A percentile compares a stretch with the other conserved stretches of the same genome.
Conservation (phyloP, 2,797 vertebrate species). For the Cossypha polioptera region DNA sequence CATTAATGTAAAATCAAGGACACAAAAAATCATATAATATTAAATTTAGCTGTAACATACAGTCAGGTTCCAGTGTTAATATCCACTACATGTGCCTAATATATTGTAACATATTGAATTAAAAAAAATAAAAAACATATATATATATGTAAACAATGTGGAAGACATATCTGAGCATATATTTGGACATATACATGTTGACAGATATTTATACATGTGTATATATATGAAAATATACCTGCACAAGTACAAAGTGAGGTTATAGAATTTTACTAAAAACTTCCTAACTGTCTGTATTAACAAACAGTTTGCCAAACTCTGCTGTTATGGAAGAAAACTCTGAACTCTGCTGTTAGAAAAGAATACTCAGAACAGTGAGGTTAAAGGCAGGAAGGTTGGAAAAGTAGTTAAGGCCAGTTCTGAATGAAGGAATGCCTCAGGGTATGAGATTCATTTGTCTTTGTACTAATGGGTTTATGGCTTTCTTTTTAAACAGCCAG, state of each 20-base stretch:
- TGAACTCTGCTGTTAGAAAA: not conserved
- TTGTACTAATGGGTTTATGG: slow-evolving; percentile 56
- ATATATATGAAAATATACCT: not conserved
- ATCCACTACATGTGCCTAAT: not conserved
- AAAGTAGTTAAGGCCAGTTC: slow-evolving; percentile 27
- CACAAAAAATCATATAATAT: not conserved
- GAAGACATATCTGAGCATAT: not conserved
- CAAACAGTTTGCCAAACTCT: not conserved
- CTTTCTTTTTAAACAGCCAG: slow-evolving; percentile 39
- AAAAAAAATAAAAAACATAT: not conserved
- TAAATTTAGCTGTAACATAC: not conserved
- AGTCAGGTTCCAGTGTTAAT: not conserved
- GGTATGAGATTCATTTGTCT: slow-evolving; percentile 47
- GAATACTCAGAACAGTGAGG: not conserved
- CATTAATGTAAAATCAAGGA: slow-evolving; percentile 27
- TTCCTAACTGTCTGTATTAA: not conserved
- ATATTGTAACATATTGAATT: not conserved
- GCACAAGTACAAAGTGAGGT: not conserved
- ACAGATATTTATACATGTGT: not conserved
- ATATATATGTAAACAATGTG: not conserved
- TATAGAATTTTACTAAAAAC: not conserved
- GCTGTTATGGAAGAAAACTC: not conserved
- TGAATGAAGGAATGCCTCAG: slow-evolving; percentile 37
- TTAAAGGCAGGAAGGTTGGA: slow-evolving; percentile 2
- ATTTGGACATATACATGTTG: not conserved